These are phyloP conservation scores for Pseudorhombus dupliciocellatus DNA, from an alignment of 2,113 vertebrate species.

Conservation along the genomic window DNA sequence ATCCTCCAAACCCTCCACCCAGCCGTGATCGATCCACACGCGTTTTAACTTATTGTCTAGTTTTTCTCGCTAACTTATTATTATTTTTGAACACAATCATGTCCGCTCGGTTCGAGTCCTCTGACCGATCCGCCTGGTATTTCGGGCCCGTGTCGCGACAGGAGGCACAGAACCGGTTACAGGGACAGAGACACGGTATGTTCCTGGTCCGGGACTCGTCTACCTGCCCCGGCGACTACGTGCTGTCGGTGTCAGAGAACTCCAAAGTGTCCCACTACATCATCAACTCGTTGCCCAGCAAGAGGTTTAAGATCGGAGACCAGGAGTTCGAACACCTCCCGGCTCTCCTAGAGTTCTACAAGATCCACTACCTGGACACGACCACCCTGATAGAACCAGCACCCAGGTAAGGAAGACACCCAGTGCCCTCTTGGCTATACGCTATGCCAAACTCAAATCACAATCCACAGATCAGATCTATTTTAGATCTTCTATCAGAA, in stretches of 20 bases:
- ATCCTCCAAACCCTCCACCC: constrained; percentile 29
- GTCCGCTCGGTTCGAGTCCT: constrained; percentile 93
- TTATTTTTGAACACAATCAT: constrained; percentile 76
- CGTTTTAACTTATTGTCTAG: constrained; percentile 61
- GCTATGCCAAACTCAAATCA: too few relatives aligned
- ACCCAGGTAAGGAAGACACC: constrained; percentile 83
- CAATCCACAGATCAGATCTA: too few relatives aligned
- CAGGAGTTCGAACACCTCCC: constrained; percentile 96
- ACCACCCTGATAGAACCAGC: constrained; percentile 98
- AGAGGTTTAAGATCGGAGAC: constrained; percentile 97
- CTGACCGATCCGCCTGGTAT: constrained; percentile 95
- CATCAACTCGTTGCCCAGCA: constrained; percentile 94
- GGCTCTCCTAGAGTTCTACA: constrained; percentile 97
- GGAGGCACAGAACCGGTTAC: constrained; percentile 92
- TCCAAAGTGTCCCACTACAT: constrained; percentile 99
- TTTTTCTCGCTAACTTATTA: constrained; percentile 65
- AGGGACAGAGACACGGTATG: constrained; percentile 94
- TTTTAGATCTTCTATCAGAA: background rate
- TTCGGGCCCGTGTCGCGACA: constrained; percentile 92
- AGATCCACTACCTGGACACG: constrained; percentile 99
- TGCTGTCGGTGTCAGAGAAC: constrained; percentile 97
- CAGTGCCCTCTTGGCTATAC: background rate
- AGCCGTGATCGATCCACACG: constrained; percentile 38
- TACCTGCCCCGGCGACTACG: constrained; percentile 97
- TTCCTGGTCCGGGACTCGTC: constrained; percentile 97